These are phyloP conservation scores for Drosophila serrata DNA, from an alignment of 1,140 invertebrate genomes.

Conservation along the genomic window DNA sequence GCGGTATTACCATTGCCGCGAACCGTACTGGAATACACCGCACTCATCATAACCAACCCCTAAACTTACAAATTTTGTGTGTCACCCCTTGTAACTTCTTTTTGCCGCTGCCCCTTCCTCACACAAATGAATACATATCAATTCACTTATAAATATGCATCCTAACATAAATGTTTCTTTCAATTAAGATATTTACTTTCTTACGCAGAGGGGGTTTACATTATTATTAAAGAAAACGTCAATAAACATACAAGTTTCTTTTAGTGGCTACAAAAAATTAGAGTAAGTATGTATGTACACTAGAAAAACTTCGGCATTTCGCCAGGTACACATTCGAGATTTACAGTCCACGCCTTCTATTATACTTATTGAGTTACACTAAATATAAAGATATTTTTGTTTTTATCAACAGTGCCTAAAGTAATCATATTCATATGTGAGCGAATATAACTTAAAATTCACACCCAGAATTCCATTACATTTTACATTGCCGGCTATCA, in stretches of 20 bases:
- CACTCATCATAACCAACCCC: slow-evolving; percentile 59
- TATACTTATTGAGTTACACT: background rate
- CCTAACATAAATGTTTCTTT: background rate
- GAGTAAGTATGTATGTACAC: slow-evolving; percentile 13
- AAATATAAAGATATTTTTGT: background rate
- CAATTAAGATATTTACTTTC: background rate
- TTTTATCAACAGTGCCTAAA: background rate
- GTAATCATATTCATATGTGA: background rate
- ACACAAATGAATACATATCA: background rate
- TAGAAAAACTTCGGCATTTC: slow-evolving; percentile 1
- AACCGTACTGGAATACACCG: slow-evolving; percentile 18
- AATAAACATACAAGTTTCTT: background rate
- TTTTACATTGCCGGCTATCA: slow-evolving; percentile 11
- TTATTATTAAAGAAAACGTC: background rate
- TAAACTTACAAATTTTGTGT: slow-evolving; percentile 51
- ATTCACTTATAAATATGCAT: background rate
- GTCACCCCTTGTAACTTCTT: slow-evolving; percentile 60
- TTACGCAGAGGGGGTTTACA: background rate
- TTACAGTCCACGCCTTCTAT: slow-evolving; percentile 2
- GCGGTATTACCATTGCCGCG: slow-evolving; percentile 5
- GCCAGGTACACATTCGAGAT: slow-evolving; percentile 8
- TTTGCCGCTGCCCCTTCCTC: slow-evolving; percentile 12
- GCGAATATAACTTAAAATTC: background rate
- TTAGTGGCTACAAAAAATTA: background rate
- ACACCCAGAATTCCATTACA: slow-evolving; percentile 1